Conservation (phyloP, 35 echinoderm and acorn worm genomes). For the Heliocidaris erythrogramma region DNA sequence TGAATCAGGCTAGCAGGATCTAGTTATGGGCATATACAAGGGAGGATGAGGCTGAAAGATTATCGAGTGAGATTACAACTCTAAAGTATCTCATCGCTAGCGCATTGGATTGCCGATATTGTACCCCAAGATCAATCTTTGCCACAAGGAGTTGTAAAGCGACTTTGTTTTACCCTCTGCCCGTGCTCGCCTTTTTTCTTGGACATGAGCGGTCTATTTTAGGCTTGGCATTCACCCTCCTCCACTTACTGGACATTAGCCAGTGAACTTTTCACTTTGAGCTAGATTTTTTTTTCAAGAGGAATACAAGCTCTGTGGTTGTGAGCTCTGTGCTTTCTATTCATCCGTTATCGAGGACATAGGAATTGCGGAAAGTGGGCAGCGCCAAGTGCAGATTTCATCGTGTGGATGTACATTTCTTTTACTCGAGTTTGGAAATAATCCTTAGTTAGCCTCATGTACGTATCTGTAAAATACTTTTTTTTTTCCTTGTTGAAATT, state of each 20-base stretch:
- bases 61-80: neutral
- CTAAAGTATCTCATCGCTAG: neutral
- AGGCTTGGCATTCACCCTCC: neutral
- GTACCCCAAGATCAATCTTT: neutral
- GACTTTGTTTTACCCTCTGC: neutral
- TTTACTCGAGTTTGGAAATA: neutral
- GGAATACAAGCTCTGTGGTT: neutral
- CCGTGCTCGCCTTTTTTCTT: neutral
- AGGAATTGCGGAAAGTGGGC: neutral
- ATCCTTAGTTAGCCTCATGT: neutral
- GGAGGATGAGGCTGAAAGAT: neutral
- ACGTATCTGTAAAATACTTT: neutral
- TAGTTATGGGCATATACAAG: neutral
- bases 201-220: neutral
- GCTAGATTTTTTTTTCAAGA: neutral
- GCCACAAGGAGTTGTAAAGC: neutral
- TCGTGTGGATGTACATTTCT: neutral
- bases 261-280: neutral
- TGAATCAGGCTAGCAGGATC: neutral
- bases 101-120: neutral
- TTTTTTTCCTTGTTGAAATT: no score
- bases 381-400: neutral
- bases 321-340: neutral
- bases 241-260: neutral
- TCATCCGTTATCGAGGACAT: neutral